Evolutionary conservation across 2,797 vertebrate genomes (phyloP).

Genomic region (Phoebastria nigripes): DNA sequence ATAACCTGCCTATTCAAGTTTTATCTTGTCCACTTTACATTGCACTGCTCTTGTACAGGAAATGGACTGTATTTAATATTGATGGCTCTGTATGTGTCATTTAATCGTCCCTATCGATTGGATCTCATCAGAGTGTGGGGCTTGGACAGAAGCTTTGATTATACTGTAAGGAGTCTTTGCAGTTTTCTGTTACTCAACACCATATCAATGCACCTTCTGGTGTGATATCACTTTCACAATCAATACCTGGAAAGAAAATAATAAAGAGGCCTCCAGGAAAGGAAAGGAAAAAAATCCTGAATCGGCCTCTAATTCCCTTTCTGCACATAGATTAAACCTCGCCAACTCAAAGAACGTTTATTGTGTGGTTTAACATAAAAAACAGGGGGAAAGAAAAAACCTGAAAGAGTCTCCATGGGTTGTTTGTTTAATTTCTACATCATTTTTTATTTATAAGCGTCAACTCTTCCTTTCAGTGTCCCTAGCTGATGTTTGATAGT

Average conservation of each 20-base stretch:
- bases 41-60: conserved; percentile 74
- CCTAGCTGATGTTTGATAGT: conserved; percentile 57
- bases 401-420: conserved; percentile 60
- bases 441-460: conserved; percentile 74
- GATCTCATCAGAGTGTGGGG: conserved; percentile 76
- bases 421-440: conserved; percentile 72
- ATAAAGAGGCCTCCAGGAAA: conserved; percentile 65
- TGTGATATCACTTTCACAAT: conserved; percentile 82
- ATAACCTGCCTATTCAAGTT: conserved; percentile 69
- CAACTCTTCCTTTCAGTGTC: conserved; percentile 53
- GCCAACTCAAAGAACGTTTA: conserved; percentile 52
- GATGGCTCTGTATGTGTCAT: conserved; percentile 88
- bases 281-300: not conserved
- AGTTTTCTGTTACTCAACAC: conserved; percentile 76
- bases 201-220: conserved; percentile 81
- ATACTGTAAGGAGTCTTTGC: conserved; percentile 76
- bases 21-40: conserved; percentile 71
- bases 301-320: conserved; percentile 46
- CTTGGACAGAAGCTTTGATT: conserved; percentile 80
- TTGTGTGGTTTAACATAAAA: conserved; percentile 58
- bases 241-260: conserved; percentile 78
- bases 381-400: not conserved
- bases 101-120: conserved; percentile 94
- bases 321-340: conserved; percentile 65
- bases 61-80: conserved; percentile 90